Conservation (phyloP, 2,888 invertebrate genomes). For the Acronicta psi region DNA sequence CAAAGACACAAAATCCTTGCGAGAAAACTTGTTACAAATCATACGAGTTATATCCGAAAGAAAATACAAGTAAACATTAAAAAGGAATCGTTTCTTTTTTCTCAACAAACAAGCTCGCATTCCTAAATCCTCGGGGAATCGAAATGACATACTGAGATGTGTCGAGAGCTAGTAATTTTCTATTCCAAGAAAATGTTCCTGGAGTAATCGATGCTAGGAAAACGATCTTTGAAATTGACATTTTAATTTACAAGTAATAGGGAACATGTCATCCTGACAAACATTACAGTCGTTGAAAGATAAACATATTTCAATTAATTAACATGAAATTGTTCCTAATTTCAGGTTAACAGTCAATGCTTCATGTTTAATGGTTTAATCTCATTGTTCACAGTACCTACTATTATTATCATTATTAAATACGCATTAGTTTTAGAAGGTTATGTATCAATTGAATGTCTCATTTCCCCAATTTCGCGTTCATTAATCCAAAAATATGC, state of each 20-base stretch:
- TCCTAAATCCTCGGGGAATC: constrained; percentile 4
- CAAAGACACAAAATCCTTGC: not conserved
- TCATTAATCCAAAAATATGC: too few relatives aligned
- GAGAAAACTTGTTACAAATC: not conserved
- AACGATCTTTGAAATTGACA: constrained; percentile 19
- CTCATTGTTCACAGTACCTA: too few relatives aligned
- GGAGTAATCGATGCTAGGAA: constrained; percentile 3
- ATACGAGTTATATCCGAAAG: constrained; percentile 2
- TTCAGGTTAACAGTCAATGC: too few relatives aligned
- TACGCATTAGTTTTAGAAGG: too few relatives aligned
- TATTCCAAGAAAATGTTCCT: not conserved
- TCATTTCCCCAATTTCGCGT: too few relatives aligned
- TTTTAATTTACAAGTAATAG: constrained; percentile 39
- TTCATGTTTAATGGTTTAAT: too few relatives aligned
- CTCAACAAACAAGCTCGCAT: not conserved
- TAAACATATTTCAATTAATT: too few relatives aligned
- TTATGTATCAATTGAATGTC: too few relatives aligned
- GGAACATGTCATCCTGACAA: constrained; percentile 7
- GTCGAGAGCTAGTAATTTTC: not conserved
- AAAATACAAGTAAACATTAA: not conserved
- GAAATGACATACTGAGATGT: constrained; percentile 2
- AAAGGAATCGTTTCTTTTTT: constrained; percentile 1
- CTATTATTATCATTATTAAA: too few relatives aligned
- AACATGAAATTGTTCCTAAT: too few relatives aligned
- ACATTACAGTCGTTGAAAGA: too few relatives aligned